Evolutionary conservation across 2,797 vertebrate genomes (phyloP).

Genomic region (Coranthus polyacanthus): DNA sequence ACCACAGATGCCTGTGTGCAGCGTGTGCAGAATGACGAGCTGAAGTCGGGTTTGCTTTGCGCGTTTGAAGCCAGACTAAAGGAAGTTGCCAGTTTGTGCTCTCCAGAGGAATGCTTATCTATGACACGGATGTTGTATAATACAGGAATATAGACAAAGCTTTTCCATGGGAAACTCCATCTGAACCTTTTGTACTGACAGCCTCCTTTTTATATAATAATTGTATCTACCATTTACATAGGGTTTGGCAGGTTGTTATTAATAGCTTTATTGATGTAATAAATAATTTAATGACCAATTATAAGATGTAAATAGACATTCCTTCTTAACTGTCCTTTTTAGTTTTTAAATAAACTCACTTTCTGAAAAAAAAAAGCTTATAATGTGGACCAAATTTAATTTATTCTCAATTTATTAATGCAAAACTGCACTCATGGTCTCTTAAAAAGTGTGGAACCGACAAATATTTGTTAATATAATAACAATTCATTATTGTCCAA

Average conservation of each 20-base stretch:
- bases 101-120: constrained; percentile 53
- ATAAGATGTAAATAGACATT: neutral
- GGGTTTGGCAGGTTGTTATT: neutral
- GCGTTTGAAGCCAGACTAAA: constrained; percentile 54
- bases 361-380: neutral
- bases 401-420: neutral
- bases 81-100: constrained; percentile 38
- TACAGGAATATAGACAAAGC: constrained; percentile 1
- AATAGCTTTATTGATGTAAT: neutral
- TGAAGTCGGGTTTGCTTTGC: constrained; percentile 14
- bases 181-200: constrained; percentile 15
- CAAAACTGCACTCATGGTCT: neutral
- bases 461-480: neutral
- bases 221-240: neutral
- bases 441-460: neutral
- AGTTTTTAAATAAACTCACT: neutral
- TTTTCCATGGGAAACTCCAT: constrained; percentile 27
- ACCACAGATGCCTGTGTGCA: constrained; percentile 13
- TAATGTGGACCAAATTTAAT: neutral
- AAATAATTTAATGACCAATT: neutral
- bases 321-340: neutral
- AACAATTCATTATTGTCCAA: neutral
- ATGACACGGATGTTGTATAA: constrained; percentile 53
- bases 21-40: constrained; percentile 47
- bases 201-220: neutral